phyloP scores from a whole-genome alignment of 2,888 invertebrate species.

The Apoda limacodes region DNA sequence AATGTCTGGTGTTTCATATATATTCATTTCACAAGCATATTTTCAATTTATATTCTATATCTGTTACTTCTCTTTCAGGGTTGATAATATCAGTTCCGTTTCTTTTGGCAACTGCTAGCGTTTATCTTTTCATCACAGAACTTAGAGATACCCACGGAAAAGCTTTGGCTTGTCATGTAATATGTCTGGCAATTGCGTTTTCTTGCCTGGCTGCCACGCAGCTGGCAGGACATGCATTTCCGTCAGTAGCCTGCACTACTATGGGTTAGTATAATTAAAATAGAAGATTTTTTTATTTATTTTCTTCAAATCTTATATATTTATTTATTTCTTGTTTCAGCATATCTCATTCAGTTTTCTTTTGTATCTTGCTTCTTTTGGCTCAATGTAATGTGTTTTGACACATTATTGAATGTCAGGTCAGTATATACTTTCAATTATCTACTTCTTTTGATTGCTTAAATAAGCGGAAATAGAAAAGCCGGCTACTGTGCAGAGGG shows the following conservation, averaged over 20 bases:
- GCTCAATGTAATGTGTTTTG: slow-evolving; percentile 76
- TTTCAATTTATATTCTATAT: no score
- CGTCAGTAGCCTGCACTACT: slow-evolving; percentile 51
- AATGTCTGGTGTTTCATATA: no score
- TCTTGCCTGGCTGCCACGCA: slow-evolving; percentile 66
- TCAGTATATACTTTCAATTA: no score
- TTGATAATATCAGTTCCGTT: slow-evolving; percentile 65
- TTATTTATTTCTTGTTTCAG: slow-evolving; percentile 51
- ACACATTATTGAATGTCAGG: slow-evolving; percentile 71
- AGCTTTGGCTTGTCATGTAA: slow-evolving; percentile 66
- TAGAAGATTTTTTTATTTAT: background rate
- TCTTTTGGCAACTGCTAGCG: slow-evolving; percentile 55
- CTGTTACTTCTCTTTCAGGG: slow-evolving; percentile 42
- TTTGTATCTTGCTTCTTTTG: slow-evolving; percentile 77
- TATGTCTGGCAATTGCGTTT: slow-evolving; percentile 67
- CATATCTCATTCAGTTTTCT: slow-evolving; percentile 74
- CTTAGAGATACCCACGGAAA: slow-evolving; percentile 68
- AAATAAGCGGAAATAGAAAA: no score
- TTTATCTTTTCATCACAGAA: slow-evolving; percentile 61
- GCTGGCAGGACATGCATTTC: slow-evolving; percentile 59
- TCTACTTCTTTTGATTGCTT: no score
- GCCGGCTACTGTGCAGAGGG: no score
- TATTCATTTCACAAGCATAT: no score
- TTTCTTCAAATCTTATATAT: slow-evolving; percentile 1
- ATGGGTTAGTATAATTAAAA: slow-evolving; percentile 57